These are phyloP conservation scores for Menura novaehollandiae DNA, from an alignment of 2,113 vertebrate species.

Conservation along the genomic window DNA sequence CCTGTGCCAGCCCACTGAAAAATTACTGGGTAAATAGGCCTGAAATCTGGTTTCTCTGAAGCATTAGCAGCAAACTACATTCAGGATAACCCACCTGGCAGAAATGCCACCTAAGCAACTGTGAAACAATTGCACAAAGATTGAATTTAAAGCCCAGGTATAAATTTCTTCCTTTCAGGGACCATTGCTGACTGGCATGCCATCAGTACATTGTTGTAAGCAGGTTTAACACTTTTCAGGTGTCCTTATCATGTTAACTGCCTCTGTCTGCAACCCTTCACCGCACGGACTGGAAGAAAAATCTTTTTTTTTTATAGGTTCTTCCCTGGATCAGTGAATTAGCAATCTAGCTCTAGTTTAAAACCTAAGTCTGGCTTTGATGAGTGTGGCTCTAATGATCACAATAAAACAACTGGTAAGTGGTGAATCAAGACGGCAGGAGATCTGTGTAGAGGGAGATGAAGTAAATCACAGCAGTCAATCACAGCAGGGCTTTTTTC, in stretches of 20 bases:
- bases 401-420: background rate
- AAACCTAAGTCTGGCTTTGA: background rate
- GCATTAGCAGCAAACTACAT: background rate
- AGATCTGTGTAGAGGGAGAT: background rate
- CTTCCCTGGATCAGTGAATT: background rate
- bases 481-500: background rate
- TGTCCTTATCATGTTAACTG: background rate
- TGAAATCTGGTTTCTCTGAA: background rate
- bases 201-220: background rate
- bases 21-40: background rate
- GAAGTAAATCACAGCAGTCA: background rate
- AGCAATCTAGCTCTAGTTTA: background rate
- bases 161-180: background rate
- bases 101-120: background rate
- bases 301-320: background rate
- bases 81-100: background rate
- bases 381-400: background rate
- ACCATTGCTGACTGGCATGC: background rate
- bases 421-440: background rate
- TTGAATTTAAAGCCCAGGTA: background rate
- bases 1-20: background rate
- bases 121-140: background rate
- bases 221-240: background rate
- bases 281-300: background rate
- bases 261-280: background rate